Evolutionary conservation across 2,797 vertebrate species (phyloP).

Genomic region (Pseudochirops corinnae): DNA sequence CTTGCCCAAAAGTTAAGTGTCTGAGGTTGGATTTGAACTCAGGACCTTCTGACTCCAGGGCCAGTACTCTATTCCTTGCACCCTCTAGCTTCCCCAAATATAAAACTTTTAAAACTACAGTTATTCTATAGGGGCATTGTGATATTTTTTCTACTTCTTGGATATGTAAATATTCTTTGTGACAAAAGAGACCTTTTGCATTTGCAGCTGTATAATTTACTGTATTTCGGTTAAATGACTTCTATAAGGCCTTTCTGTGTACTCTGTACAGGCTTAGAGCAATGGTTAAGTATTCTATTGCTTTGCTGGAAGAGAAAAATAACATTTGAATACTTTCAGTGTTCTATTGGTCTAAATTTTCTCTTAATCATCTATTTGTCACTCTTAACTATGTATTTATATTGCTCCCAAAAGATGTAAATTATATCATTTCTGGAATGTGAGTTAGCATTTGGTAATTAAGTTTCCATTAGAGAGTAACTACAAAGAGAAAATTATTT

Average conservation of each 20-base stretch:
- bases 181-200: constrained; percentile 3
- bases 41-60: too few species aligned
- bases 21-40: too few species aligned
- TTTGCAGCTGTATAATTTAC: not conserved
- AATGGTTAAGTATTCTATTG: constrained; percentile 29
- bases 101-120: constrained; percentile 29
- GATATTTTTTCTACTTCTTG: not conserved
- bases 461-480: not conserved
- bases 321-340: not conserved
- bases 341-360: not conserved
- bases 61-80: too few species aligned
- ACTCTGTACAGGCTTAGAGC: constrained; percentile 13
- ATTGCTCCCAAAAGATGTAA: not conserved
- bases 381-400: not conserved
- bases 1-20: too few species aligned
- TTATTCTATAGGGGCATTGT: not conserved
- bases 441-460: not conserved
- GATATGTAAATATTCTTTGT: constrained; percentile 12
- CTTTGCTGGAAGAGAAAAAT: constrained; percentile 14
- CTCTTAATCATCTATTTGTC: constrained; percentile 31
- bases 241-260: constrained; percentile 5
- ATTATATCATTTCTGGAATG: constrained; percentile 9
- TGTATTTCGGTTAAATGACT: constrained; percentile 10
- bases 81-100: too few species aligned
- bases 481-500: not conserved